phyloP scores from a whole-genome alignment of 1,140 invertebrate species.

The Papilio machaon region DNA sequence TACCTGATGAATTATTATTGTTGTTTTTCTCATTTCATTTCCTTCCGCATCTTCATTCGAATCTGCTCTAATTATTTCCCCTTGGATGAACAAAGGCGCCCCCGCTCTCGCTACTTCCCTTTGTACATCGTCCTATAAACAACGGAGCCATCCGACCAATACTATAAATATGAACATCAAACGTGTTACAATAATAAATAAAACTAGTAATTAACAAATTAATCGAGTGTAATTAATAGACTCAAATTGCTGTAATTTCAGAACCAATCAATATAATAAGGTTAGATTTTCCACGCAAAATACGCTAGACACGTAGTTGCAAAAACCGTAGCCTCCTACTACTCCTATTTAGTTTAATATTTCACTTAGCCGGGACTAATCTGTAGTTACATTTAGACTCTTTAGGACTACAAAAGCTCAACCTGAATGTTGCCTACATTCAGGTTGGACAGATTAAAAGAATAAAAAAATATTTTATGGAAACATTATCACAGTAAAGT shows the following conservation, averaged over 20 bases:
- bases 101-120: slow-evolving; percentile 49
- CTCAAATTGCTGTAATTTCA: no score
- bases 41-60: slow-evolving; percentile 61
- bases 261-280: no score
- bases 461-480: not conserved
- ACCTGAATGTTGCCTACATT: no score
- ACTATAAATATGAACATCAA: slow-evolving; percentile 35
- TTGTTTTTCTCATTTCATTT: slow-evolving; percentile 59
- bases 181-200: slow-evolving; percentile 33
- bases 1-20: slow-evolving; percentile 76
- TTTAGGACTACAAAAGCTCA: no score
- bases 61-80: slow-evolving; percentile 78
- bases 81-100: slow-evolving; percentile 72
- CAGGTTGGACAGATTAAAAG: not conserved
- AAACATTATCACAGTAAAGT: not conserved
- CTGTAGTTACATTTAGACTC: not conserved
- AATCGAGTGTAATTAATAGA: not conserved
- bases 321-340: no score
- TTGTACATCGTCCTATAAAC: slow-evolving; percentile 50
- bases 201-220: not conserved
- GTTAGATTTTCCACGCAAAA: no score
- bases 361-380: no score
- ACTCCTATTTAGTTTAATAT: no score
- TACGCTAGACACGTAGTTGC: no score
- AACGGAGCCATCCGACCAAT: slow-evolving; percentile 15